Conservation (phyloP, 2,797 vertebrate species). For the Liasis olivaceus region DNA sequence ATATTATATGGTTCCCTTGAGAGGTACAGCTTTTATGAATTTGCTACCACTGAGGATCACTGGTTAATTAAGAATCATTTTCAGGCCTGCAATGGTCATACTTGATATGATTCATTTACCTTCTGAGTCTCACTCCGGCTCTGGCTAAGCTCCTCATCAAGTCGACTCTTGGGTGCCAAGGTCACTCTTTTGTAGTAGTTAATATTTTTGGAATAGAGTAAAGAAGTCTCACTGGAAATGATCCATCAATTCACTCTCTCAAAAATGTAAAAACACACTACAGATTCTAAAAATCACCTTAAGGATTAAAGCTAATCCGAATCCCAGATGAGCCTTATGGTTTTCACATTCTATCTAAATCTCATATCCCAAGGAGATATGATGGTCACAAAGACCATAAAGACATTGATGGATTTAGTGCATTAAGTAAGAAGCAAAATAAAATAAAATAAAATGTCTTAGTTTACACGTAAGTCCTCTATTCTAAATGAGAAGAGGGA, state of each 20-base stretch:
- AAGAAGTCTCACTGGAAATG: constrained; percentile 63
- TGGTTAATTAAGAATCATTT: constrained; percentile 84
- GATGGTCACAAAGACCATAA: constrained; percentile 62
- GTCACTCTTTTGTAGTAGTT: constrained; percentile 74
- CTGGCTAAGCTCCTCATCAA: constrained; percentile 81
- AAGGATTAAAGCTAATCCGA: constrained; percentile 81
- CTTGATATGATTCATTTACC: constrained; percentile 85
- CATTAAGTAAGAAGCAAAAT: constrained; percentile 68
- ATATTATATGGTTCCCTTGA: constrained; percentile 70
- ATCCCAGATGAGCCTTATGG: constrained; percentile 74
- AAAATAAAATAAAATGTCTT: constrained; percentile 32
- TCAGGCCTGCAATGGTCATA: constrained; percentile 80
- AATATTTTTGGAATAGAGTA: constrained; percentile 65
- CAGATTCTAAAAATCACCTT: constrained; percentile 75
- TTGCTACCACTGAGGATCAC: constrained; percentile 78
- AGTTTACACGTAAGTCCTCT: constrained; percentile 48
- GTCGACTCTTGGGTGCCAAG: constrained; percentile 76
- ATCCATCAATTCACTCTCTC: constrained; percentile 62
- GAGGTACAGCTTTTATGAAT: constrained; percentile 74
- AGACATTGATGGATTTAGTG: constrained; percentile 69
- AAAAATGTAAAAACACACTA: constrained; percentile 60
- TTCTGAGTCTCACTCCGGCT: constrained; percentile 78
- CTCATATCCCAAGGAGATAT: constrained; percentile 51
- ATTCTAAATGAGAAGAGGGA: constrained; percentile 36
- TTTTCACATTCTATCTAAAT: constrained; percentile 71